Percentiles rank a stretch among this genome's conserved stretches.
phyloP scores from a whole-genome alignment of 2,113 vertebrate species.

The Ophiodon elongatus region DNA sequence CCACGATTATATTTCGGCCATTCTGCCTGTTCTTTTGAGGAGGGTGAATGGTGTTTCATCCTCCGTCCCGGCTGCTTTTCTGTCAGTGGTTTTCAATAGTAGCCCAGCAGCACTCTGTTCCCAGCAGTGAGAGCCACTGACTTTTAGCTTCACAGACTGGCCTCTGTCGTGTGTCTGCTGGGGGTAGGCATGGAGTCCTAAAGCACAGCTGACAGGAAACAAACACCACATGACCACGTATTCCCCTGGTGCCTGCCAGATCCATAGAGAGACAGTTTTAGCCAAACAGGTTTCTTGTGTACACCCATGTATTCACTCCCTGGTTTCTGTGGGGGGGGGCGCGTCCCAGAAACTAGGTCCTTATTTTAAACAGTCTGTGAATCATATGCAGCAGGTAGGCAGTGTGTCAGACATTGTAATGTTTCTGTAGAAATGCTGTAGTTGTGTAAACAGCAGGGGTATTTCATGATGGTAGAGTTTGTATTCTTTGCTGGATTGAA shows the following conservation, averaged over 20 bases:
- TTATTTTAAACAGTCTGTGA: background rate
- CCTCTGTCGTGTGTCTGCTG: constrained; percentile 45
- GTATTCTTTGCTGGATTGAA: background rate
- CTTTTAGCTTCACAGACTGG: constrained; percentile 61
- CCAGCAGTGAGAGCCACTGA: background rate
- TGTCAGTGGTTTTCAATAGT: constrained; percentile 54
- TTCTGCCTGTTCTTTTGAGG: constrained; percentile 9
- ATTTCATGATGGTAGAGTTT: background rate
- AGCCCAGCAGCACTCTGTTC: constrained; percentile 8
- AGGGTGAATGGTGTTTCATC: constrained; percentile 31
- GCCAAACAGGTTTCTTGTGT: constrained; percentile 10
- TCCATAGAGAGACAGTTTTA: background rate
- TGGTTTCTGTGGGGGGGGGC: background rate
- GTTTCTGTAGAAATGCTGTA: background rate
- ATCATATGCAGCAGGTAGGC: background rate
- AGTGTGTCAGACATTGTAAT: background rate
- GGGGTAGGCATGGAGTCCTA: constrained; percentile 10
- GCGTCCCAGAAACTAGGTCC: background rate
- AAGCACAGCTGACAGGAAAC: constrained; percentile 61
- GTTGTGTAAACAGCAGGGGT: background rate
- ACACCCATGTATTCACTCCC: background rate
- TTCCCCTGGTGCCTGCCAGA: constrained; percentile 30
- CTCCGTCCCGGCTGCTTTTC: constrained; percentile 70
- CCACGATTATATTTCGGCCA: background rate
- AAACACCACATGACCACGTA: constrained; percentile 40